phyloP scores from a whole-genome alignment of 2,113 vertebrate genomes.

The Castor canadensis region DNA sequence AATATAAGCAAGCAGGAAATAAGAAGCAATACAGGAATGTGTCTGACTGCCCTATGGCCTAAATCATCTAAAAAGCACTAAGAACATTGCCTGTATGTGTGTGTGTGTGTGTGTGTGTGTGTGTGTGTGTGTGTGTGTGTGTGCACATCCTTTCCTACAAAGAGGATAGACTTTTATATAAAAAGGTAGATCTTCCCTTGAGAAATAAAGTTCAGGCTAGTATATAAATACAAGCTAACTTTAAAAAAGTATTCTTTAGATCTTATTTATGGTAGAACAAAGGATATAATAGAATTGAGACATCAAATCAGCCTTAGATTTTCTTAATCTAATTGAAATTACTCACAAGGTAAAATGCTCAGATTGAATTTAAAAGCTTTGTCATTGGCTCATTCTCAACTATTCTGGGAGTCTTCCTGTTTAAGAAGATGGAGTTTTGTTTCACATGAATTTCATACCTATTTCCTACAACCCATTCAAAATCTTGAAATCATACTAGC shows the following conservation, averaged over 20 bases:
- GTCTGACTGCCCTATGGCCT: not conserved
- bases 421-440: not conserved
- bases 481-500: not conserved
- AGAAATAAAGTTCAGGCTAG: not conserved
- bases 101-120: too few relatives aligned
- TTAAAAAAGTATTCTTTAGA: not conserved
- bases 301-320: not conserved
- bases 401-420: not conserved
- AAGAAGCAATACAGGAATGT: not conserved
- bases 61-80: too few relatives aligned
- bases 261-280: not conserved
- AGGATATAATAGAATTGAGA: not conserved
- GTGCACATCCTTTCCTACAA: not conserved
- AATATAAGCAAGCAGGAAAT: not conserved
- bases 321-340: not conserved
- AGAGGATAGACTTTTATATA: not conserved
- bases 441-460: not conserved
- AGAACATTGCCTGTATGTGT: too few relatives aligned
- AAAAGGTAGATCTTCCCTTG: not conserved
- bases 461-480: not conserved
- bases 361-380: not conserved
- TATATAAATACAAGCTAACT: not conserved
- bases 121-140: too few relatives aligned
- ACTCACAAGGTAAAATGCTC: not conserved
- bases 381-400: not conserved